These are phyloP conservation scores for Platycheirus albimanus DNA, from an alignment of 2,888 invertebrate genomes.

Conservation along the genomic window DNA sequence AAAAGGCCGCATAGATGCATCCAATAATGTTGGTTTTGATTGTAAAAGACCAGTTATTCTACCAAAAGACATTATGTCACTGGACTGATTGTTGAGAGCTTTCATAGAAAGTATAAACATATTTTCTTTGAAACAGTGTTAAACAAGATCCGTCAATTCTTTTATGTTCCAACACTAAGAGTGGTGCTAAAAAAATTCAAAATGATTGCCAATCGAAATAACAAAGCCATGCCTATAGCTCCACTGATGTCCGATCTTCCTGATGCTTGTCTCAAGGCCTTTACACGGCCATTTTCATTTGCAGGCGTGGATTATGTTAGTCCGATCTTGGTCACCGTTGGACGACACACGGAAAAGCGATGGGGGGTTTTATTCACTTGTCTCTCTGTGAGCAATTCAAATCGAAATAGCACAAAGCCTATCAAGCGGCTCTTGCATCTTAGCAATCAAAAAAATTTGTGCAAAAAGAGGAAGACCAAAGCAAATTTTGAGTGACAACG, in stretches of 20 bases:
- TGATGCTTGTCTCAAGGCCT: constrained; percentile 12
- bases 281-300: constrained; percentile 44
- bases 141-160: not conserved
- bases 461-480: constrained; percentile 44
- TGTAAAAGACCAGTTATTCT: no score
- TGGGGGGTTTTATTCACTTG: constrained; percentile 68
- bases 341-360: no score
- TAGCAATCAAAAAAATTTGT: constrained; percentile 50
- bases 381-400: constrained; percentile 54
- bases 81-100: no score
- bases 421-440: constrained; percentile 53
- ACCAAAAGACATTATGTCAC: no score
- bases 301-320: constrained; percentile 53
- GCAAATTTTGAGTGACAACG: constrained; percentile 61
- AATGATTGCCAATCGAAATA: not conserved
- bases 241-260: not conserved
- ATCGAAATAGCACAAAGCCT: constrained; percentile 48
- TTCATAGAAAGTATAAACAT: no score
- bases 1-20: no score
- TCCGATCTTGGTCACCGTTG: no score
- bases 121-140: no score
- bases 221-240: not conserved
- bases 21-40: no score
- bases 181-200: constrained; percentile 12
- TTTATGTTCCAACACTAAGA: constrained; percentile 15